Conservation (phyloP, 2,797 vertebrate genomes). For the Cercopithecus diana region DNA sequence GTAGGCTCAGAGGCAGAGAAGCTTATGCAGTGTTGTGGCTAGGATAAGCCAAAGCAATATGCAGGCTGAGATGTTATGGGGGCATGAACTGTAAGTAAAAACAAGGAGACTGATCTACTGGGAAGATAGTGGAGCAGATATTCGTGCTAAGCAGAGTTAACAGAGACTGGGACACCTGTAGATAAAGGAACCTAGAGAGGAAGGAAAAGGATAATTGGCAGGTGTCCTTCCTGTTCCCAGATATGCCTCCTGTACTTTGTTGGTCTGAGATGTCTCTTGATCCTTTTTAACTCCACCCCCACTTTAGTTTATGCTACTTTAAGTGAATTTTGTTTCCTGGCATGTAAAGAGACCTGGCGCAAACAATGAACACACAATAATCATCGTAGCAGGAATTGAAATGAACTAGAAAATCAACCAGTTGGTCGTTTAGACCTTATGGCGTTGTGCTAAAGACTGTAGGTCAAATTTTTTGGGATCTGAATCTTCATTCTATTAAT, state of each 20-base stretch:
- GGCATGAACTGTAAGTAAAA: not conserved
- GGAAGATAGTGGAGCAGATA: not conserved
- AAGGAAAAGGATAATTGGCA: not conserved
- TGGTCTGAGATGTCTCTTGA: not conserved
- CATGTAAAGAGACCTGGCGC: not conserved
- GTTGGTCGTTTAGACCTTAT: not conserved
- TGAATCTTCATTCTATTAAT: not conserved
- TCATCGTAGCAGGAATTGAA: not conserved
- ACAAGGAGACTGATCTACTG: not conserved
- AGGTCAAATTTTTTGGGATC: not conserved
- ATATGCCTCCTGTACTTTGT: not conserved
- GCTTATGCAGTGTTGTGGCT: not conserved
- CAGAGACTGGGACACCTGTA: not conserved
- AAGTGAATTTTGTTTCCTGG: not conserved
- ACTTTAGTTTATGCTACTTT: not conserved
- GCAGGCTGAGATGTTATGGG: not conserved
- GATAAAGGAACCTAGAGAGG: not conserved
- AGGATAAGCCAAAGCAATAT: not conserved
- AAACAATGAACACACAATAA: not conserved
- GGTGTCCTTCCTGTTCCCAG: too few relatives aligned
- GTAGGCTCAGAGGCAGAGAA: not conserved
- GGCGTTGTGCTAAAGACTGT: not conserved
- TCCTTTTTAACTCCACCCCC: not conserved
- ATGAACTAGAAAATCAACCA: not conserved
- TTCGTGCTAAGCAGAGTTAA: not conserved